phyloP scores from a whole-genome alignment of 1,140 invertebrate genomes.

The Mesaphorura yosii region DNA sequence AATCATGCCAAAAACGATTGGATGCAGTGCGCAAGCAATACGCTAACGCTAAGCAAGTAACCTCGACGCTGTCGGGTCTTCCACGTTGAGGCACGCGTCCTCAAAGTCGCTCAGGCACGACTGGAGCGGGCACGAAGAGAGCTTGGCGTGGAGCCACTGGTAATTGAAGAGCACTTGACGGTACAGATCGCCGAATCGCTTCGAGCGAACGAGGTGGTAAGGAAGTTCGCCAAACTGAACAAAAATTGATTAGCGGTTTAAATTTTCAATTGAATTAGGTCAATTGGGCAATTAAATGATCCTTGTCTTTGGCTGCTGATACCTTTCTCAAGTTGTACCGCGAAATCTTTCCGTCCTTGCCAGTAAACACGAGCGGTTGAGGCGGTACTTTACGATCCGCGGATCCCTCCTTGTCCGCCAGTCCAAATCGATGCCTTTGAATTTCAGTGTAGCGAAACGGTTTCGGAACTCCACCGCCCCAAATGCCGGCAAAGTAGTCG shows the following conservation, averaged over 20 bases:
- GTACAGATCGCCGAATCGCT: constrained; percentile 84
- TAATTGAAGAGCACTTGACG: constrained; percentile 93
- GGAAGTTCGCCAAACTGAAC: constrained; percentile 84
- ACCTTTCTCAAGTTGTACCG: constrained; percentile 80
- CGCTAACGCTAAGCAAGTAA: too few species aligned
- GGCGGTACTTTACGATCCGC: constrained; percentile 92
- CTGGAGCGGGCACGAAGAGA: constrained; percentile 88
- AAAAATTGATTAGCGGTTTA: constrained; percentile 5
- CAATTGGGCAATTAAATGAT: not conserved
- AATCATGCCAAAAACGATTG: too few species aligned
- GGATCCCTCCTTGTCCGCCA: constrained; percentile 72
- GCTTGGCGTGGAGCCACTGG: constrained; percentile 91
- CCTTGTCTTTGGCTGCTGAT: not conserved
- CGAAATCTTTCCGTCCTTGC: constrained; percentile 72
- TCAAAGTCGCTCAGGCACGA: constrained; percentile 90
- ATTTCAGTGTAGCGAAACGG: constrained; percentile 93
- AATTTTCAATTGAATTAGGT: too few species aligned
- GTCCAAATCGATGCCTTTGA: constrained; percentile 63
- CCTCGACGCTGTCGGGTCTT: constrained; percentile 60
- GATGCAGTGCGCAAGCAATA: too few species aligned
- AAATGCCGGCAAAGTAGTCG: constrained; percentile 93
- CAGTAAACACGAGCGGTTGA: constrained; percentile 84
- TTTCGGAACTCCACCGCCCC: constrained; percentile 59
- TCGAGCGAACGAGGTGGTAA: constrained; percentile 80
- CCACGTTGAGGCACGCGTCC: constrained; percentile 71